A percentile compares a stretch with the other conserved stretches of the same genome.
phyloP scores from a whole-genome alignment of 2,888 invertebrate species.

The Agrochola lota region DNA sequence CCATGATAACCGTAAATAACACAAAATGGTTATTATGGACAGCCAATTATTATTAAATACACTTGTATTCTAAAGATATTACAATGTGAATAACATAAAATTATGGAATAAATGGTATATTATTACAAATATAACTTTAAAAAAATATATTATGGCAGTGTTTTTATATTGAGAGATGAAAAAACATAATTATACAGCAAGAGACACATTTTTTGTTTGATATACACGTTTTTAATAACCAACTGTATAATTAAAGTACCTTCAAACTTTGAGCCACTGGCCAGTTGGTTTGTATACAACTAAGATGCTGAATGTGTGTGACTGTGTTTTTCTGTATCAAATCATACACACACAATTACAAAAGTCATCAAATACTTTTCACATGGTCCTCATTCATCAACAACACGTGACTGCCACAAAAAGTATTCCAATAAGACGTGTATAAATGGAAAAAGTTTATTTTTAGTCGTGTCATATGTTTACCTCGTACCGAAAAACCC shows the following conservation, averaged over 20 bases:
- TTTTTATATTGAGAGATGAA: neutral
- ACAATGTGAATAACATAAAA: neutral
- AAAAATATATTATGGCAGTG: neutral
- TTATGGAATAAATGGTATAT: neutral
- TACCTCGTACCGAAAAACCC: conserved; percentile 76
- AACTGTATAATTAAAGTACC: neutral
- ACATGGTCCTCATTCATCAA: conserved; percentile 21
- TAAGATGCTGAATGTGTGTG: neutral
- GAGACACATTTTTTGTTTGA: neutral
- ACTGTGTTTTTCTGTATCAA: neutral
- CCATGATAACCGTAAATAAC: neutral
- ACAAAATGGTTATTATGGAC: neutral
- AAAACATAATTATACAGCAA: conserved; percentile 1
- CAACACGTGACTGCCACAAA: conserved; percentile 37
- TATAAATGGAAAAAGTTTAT: conserved; percentile 72
- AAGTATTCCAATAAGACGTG: conserved; percentile 75
- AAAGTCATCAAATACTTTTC: conserved; percentile 32
- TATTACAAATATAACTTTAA: neutral
- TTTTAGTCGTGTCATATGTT: conserved; percentile 82
- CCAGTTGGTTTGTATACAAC: conserved; percentile 49
- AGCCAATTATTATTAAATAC: neutral
- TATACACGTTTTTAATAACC: neutral
- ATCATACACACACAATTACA: neutral
- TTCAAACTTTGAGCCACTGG: neutral
- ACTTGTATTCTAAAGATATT: neutral